Percentiles rank a stretch among this genome's conserved stretches.
These are phyloP conservation scores for Phytoseiulus persimilis DNA, from an alignment of 2,888 invertebrate genomes.

Conservation along the genomic window DNA sequence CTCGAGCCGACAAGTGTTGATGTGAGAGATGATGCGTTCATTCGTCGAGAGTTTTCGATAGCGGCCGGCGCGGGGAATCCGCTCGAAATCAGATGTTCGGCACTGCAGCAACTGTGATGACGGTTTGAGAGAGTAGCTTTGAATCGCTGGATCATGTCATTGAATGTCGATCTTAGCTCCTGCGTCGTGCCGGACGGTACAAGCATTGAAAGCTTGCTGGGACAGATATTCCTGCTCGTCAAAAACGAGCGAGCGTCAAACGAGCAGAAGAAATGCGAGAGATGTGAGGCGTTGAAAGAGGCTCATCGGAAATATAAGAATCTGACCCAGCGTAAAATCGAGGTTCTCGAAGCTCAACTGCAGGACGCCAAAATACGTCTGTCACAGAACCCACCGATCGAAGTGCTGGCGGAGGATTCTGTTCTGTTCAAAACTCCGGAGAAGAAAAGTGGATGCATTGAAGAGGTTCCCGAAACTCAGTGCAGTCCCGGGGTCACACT, in stretches of 20 bases:
- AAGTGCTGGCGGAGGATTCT: slow-evolving; percentile 27
- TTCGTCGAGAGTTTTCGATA: neutral
- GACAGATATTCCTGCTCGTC: slow-evolving; percentile 8
- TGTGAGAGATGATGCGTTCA: neutral
- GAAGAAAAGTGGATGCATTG: neutral
- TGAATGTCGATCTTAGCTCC: neutral
- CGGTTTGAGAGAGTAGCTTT: neutral
- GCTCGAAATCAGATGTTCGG: neutral
- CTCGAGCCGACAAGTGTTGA: neutral
- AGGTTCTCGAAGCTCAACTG: slow-evolving; percentile 12
- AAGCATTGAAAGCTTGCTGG: neutral
- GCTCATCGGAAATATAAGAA: slow-evolving; percentile 8
- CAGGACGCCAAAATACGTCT: neutral
- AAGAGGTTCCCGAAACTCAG: slow-evolving; percentile 33
- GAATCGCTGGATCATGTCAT: neutral
- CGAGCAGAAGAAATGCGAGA: slow-evolving; percentile 10
- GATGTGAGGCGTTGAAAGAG: neutral
- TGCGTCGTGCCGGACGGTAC: slow-evolving; percentile 7
- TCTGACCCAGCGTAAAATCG: slow-evolving; percentile 16
- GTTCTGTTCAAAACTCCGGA: slow-evolving; percentile 8
- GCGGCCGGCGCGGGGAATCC: neutral
- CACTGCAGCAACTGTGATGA: neutral
- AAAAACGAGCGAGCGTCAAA: neutral
- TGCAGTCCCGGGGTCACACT: neutral
- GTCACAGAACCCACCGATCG: neutral